phyloP scores from a whole-genome alignment of 2,797 vertebrate genomes.

The Halcyon chelicuti region DNA sequence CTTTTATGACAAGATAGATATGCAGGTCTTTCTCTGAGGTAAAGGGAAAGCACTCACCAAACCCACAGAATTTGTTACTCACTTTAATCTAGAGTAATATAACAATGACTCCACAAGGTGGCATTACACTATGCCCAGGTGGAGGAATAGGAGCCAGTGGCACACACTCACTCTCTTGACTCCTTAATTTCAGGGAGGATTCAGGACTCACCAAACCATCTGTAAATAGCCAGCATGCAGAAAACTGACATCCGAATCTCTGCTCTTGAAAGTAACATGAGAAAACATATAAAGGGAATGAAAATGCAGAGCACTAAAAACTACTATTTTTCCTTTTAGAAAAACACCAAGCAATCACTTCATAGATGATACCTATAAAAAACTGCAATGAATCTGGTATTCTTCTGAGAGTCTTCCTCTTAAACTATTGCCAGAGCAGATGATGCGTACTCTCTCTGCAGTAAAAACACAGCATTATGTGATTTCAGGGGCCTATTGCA shows the following conservation, averaged over 20 bases:
- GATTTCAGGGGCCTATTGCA: neutral
- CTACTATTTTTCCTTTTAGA: neutral
- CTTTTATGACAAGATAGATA: neutral
- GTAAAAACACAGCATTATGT: neutral
- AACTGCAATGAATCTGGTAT: neutral
- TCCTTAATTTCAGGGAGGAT: neutral
- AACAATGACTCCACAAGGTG: constrained; percentile 25
- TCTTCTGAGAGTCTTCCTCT: neutral
- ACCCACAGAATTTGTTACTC: neutral
- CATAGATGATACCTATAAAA: neutral
- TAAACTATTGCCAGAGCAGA: neutral
- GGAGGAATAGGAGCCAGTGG: fast-evolving
- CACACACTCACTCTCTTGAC: neutral
- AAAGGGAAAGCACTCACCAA: neutral
- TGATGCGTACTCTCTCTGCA: neutral
- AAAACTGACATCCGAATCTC: neutral
- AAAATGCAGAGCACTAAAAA: neutral
- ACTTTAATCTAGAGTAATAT: neutral
- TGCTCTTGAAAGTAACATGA: neutral
- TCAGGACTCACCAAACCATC: neutral
- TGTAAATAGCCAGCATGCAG: neutral
- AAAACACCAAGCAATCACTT: neutral
- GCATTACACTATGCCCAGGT: neutral
- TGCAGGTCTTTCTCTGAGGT: neutral
- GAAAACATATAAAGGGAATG: neutral